A percentile compares a stretch with the other conserved stretches of the same genome.
These are phyloP conservation scores for Eristalinus aeneus DNA, from an alignment of 2,888 invertebrate genomes.

Conservation along the genomic window DNA sequence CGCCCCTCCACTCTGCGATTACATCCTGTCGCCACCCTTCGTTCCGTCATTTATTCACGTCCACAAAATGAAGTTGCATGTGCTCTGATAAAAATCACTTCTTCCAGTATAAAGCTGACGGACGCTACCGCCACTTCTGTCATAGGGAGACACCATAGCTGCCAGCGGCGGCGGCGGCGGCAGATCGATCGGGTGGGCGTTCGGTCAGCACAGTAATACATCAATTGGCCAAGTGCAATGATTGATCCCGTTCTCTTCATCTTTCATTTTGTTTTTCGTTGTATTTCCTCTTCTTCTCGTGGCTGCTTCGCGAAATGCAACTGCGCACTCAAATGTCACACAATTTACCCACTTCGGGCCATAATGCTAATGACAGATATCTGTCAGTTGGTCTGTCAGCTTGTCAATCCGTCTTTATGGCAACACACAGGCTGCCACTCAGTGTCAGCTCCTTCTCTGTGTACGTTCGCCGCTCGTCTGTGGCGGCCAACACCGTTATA, in stretches of 20 bases:
- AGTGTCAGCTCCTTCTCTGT: neutral
- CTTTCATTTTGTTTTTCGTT: neutral
- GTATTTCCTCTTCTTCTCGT: too few relatives aligned
- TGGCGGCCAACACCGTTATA: neutral
- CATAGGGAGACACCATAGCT: constrained; percentile 48
- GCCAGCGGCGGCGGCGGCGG: neutral
- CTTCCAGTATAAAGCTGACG: constrained; percentile 34
- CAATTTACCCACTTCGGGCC: constrained; percentile 50
- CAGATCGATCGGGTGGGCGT: constrained; percentile 54
- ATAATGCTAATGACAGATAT: constrained; percentile 70
- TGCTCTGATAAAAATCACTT: constrained; percentile 55
- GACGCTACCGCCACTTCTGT: constrained; percentile 38
- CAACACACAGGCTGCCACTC: constrained; percentile 20
- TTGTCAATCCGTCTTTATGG: constrained; percentile 56
- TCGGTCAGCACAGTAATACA: constrained; percentile 22
- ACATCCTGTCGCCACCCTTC: constrained; percentile 50
- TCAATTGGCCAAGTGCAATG: constrained; percentile 49
- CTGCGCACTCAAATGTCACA: constrained; percentile 53
- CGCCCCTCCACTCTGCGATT: constrained; percentile 40
- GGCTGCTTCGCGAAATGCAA: constrained; percentile 38
- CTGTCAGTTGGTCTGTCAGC: constrained; percentile 66
- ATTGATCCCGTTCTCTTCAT: constrained; percentile 44
- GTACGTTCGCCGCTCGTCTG: neutral
- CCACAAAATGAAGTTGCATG: constrained; percentile 7
- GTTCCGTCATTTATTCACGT: constrained; percentile 2